These are phyloP conservation scores for Sitta europaea DNA, from an alignment of 2,113 vertebrate species.

Conservation along the genomic window DNA sequence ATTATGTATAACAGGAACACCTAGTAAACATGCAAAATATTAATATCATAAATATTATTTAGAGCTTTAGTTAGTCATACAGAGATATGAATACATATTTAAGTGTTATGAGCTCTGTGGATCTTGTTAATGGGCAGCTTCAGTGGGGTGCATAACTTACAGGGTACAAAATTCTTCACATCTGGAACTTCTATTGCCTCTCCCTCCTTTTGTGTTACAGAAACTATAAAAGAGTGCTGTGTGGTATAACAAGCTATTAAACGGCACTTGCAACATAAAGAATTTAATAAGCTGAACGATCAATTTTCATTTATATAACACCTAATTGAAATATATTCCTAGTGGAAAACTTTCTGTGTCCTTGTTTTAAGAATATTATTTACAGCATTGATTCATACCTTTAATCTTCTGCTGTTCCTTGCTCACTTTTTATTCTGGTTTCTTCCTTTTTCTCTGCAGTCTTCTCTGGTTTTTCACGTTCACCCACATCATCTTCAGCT, in stretches of 20 bases:
- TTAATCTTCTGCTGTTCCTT: background rate
- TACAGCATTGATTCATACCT: background rate
- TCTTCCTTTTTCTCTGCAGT: background rate
- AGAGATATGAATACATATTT: background rate
- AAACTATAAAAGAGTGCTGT: background rate
- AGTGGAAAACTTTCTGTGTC: background rate
- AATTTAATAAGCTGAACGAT: background rate
- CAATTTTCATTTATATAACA: background rate
- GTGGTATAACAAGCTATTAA: background rate
- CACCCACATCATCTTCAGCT: slow-evolving; percentile 34
- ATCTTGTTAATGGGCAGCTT: background rate
- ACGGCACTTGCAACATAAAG: background rate
- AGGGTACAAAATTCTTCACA: background rate
- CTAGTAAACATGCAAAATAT: background rate
- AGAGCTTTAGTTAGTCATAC: background rate
- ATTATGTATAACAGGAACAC: background rate
- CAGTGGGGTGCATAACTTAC: background rate
- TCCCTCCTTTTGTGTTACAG: background rate
- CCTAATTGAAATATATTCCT: background rate
- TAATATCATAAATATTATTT: background rate
- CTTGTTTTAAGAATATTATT: background rate
- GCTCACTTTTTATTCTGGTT: background rate
- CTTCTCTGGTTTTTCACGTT: background rate
- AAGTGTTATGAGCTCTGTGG: background rate
- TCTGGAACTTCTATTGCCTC: background rate